Evolutionary conservation across 2,113 vertebrate genomes (phyloP).

Genomic region (Edolisoma coerulescens): DNA sequence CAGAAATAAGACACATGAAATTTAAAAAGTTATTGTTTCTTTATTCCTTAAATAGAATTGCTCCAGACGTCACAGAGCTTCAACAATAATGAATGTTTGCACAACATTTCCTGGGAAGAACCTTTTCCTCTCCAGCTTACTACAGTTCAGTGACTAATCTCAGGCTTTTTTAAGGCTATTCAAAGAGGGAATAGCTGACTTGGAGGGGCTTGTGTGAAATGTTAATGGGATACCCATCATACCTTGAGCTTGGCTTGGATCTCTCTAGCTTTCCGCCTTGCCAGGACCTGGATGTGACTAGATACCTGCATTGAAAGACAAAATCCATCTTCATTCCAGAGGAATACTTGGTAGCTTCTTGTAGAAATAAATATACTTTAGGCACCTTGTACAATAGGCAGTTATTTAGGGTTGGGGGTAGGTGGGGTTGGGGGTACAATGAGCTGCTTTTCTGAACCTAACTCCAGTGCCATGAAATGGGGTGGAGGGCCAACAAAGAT

Average conservation of each 20-base stretch:
- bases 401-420: background rate
- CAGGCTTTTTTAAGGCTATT: background rate
- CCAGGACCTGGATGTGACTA: conserved; percentile 96
- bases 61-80: background rate
- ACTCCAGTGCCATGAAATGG: background rate
- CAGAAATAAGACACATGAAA: background rate
- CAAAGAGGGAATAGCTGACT: background rate
- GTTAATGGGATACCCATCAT: conserved; percentile 30
- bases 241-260: conserved; percentile 99
- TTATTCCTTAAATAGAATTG: conserved; percentile 32
- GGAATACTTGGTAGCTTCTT: background rate
- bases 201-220: background rate
- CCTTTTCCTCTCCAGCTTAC: background rate
- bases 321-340: background rate
- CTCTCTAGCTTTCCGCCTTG: conserved; percentile 93
- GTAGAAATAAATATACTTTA: background rate
- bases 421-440: background rate
- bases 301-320: conserved; percentile 81
- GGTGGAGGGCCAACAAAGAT: background rate
- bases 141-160: background rate
- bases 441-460: background rate
- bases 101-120: conserved; percentile 19
- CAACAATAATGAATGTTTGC: conserved; percentile 4
- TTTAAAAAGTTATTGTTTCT: background rate
- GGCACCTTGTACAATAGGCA: background rate